Percentiles rank a stretch among this genome's conserved stretches.
Conservation (phyloP, 2,797 vertebrate genomes). For the Enteromius trimaculatus region DNA sequence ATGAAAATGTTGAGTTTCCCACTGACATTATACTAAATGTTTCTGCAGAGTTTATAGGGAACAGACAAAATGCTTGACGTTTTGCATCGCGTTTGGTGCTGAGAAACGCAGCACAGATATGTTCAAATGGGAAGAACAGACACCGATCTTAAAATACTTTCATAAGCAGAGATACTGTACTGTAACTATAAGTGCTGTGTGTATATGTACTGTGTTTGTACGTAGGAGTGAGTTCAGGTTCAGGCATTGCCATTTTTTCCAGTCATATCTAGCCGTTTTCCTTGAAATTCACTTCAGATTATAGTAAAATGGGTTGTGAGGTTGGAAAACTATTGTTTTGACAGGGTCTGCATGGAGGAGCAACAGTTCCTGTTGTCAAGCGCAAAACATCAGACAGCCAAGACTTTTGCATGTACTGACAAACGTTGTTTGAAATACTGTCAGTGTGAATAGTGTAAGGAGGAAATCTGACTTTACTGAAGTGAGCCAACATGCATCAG, state of each 20-base stretch:
- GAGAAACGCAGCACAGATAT: no score
- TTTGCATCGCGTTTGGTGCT: neutral
- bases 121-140: neutral
- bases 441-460: neutral
- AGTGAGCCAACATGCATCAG: neutral
- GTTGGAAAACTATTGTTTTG: neutral
- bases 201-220: neutral
- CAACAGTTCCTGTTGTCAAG: neutral
- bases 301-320: neutral
- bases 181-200: neutral
- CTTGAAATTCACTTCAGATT: neutral
- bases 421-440: neutral
- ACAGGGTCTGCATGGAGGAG: neutral
- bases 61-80: neutral
- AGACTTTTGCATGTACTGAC: neutral
- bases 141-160: neutral
- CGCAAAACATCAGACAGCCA: neutral
- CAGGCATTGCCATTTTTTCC: neutral
- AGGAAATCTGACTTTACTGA: neutral
- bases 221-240: neutral
- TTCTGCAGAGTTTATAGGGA: constrained; percentile 6
- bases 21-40: constrained; percentile 37
- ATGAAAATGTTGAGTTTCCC: constrained; percentile 40
- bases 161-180: neutral
- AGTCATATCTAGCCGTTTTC: neutral